These are phyloP conservation scores for Fregata magnificens DNA, from an alignment of 2,113 vertebrate species.

Conservation along the genomic window DNA sequence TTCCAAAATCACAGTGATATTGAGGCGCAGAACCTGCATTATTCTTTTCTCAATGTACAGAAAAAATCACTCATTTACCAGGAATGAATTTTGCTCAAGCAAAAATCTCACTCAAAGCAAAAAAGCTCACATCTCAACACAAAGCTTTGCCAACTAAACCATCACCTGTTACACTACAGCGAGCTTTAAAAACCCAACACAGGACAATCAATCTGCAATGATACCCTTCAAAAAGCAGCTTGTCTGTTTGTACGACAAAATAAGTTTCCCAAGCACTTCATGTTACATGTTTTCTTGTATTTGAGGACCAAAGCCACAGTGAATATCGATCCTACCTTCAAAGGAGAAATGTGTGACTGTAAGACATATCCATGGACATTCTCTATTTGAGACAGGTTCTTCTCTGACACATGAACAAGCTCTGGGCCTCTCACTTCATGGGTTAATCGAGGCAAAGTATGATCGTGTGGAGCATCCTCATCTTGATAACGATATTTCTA, in stretches of 20 bases:
- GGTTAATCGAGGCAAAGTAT: slow-evolving; percentile 88
- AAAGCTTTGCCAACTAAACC: neutral
- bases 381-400: slow-evolving; percentile 96
- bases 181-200: neutral
- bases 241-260: neutral
- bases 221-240: neutral
- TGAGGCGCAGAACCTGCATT: neutral
- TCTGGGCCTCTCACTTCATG: slow-evolving; percentile 90
- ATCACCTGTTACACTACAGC: neutral
- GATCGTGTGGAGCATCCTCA: slow-evolving; percentile 89
- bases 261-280: neutral
- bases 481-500: slow-evolving; percentile 95
- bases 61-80: neutral
- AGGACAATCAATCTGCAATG: neutral
- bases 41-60: neutral
- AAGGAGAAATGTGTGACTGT: slow-evolving; percentile 94
- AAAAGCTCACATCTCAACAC: neutral
- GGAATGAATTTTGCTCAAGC: neutral
- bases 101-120: neutral
- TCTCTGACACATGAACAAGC: slow-evolving; percentile 94
- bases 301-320: neutral
- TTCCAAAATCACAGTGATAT: neutral
- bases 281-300: rapidly evolving
- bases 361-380: slow-evolving; percentile 96
- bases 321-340: slow-evolving; percentile 80